A percentile compares a stretch with the other conserved stretches of the same genome.
phyloP scores from a whole-genome alignment of 2,113 vertebrate species.

The Tylochromis polylepis region DNA sequence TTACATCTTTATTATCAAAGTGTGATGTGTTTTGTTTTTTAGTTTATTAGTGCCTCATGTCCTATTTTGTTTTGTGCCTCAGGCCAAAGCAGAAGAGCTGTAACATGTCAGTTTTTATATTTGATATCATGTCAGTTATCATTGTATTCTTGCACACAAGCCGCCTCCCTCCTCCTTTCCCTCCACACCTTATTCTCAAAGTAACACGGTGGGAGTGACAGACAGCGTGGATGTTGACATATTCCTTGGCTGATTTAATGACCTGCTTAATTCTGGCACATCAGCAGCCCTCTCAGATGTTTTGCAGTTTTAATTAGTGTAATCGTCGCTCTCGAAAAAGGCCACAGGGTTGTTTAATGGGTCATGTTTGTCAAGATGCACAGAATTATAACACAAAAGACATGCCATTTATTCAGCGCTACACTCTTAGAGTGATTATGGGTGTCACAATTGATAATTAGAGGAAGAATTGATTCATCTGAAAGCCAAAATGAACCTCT shows the following conservation, averaged over 20 bases:
- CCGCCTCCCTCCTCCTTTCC: neutral
- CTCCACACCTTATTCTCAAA: neutral
- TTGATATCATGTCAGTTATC: neutral
- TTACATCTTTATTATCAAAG: neutral
- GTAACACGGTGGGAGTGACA: slow-evolving; percentile 19
- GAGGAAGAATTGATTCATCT: slow-evolving; percentile 63
- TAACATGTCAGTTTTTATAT: neutral
- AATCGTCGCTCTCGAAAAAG: slow-evolving; percentile 71
- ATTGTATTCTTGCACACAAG: neutral
- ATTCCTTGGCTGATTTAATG: slow-evolving; percentile 68
- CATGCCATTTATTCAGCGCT: slow-evolving; percentile 62
- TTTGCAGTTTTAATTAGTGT: slow-evolving; percentile 73
- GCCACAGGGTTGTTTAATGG: slow-evolving; percentile 68
- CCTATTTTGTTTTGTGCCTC: neutral
- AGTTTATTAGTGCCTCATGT: neutral
- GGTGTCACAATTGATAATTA: slow-evolving; percentile 72
- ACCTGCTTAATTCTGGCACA: slow-evolving; percentile 65
- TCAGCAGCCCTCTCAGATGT: slow-evolving; percentile 64
- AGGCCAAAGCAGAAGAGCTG: neutral
- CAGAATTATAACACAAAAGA: slow-evolving; percentile 73
- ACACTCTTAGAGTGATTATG: slow-evolving; percentile 66
- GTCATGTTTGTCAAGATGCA: slow-evolving; percentile 76
- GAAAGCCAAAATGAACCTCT: slow-evolving; percentile 63
- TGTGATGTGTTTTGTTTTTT: neutral
- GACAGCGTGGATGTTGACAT: slow-evolving; percentile 58